phyloP scores from a whole-genome alignment of 2,113 vertebrate genomes.

The Phoxinus phoxinus region DNA sequence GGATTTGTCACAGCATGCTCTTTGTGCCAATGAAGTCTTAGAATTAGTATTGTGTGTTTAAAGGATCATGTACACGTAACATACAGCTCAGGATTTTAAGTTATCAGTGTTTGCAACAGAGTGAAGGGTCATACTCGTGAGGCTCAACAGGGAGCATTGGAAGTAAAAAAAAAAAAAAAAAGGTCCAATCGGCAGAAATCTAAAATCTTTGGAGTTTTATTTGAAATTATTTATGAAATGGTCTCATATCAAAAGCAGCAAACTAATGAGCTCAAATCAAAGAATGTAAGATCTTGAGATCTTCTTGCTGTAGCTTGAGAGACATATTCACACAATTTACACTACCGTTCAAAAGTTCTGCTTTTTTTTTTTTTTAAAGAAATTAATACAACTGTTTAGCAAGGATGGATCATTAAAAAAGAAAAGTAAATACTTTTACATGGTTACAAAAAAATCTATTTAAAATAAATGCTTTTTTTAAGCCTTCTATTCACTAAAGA shows the following conservation, averaged over 20 bases:
- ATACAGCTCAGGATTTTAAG: not conserved
- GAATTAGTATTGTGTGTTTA: constrained; percentile 4
- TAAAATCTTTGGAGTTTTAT: constrained; percentile 13
- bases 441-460: too few species aligned
- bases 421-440: too few species aligned
- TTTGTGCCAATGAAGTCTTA: not conserved
- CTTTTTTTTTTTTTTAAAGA: not conserved
- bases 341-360: not conserved
- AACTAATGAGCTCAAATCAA: constrained; percentile 16
- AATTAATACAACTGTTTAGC: not conserved
- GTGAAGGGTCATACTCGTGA: not conserved
- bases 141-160: not conserved
- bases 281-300: not conserved
- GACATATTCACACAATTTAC: not conserved
- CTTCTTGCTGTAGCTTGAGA: not conserved
- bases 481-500: too few species aligned
- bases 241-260: not conserved
- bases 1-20: not conserved
- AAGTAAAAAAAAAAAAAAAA: not conserved
- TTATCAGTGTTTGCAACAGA: not conserved
- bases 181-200: not conserved
- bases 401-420: not conserved
- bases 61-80: constrained; percentile 14
- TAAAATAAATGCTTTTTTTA: too few species aligned
- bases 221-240: not conserved